phyloP scores from a whole-genome alignment of 2,113 vertebrate genomes.

The Vireo altiloquus region DNA sequence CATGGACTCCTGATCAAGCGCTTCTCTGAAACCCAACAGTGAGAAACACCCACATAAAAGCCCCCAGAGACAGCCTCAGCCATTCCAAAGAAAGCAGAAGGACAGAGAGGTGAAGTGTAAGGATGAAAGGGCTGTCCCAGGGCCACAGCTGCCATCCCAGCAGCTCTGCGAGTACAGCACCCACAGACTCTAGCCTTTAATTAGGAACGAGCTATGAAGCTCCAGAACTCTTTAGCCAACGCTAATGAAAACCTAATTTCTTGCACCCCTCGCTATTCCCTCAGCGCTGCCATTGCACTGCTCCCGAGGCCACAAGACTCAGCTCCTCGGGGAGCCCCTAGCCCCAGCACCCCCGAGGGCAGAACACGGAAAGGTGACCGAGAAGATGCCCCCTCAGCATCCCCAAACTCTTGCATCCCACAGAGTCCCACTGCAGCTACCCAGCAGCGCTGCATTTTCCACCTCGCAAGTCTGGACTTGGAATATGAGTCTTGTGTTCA shows the following conservation, averaged over 20 bases:
- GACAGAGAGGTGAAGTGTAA: neutral
- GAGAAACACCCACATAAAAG: neutral
- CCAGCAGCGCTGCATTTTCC: neutral
- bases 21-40: neutral
- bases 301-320: rapidly evolving
- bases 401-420: neutral
- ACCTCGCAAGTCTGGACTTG: neutral
- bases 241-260: neutral
- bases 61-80: neutral
- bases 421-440: neutral
- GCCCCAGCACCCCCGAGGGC: neutral
- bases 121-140: neutral
- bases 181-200: neutral
- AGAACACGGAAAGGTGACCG: rapidly evolving
- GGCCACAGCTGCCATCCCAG: neutral
- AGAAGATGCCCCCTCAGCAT: neutral
- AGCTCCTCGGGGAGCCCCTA: neutral
- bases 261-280: rapidly evolving
- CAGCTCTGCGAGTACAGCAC: rapidly evolving
- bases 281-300: rapidly evolving
- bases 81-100: neutral
- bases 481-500: neutral
- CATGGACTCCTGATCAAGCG: neutral
- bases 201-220: neutral
- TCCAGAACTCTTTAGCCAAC: neutral